phyloP scores from a whole-genome alignment of 1,140 invertebrate species.

The Teleogryllus occipitalis region DNA sequence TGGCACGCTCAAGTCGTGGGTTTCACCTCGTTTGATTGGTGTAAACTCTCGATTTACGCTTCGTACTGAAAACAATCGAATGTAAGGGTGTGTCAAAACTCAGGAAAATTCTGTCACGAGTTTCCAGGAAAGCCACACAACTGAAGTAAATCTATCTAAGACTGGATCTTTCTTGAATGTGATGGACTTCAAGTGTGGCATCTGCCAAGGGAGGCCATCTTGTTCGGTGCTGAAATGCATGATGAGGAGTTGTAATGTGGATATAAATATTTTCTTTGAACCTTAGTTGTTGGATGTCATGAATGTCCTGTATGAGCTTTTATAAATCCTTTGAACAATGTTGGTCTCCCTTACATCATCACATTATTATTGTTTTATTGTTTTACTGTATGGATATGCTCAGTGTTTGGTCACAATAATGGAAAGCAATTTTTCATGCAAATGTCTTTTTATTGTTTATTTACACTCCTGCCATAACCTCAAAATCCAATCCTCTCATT shows the following conservation, averaged over 20 bases:
- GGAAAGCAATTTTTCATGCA: conserved; percentile 31
- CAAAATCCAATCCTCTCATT: no score
- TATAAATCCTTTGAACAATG: conserved; percentile 25
- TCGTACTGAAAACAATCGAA: conserved; percentile 23
- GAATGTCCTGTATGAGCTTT: conserved; percentile 27
- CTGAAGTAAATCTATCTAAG: conserved; percentile 23
- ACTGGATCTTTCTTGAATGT: conserved; percentile 25
- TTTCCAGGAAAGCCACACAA: conserved; percentile 25
- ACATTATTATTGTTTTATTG: conserved; percentile 29
- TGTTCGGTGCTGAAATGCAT: conserved; percentile 24
- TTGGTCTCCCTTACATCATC: conserved; percentile 25
- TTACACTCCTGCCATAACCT: neutral
- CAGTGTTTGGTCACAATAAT: conserved; percentile 33
- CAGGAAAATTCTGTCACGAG: conserved; percentile 24
- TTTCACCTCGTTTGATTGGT: conserved; percentile 24
- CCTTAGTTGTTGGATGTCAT: conserved; percentile 26
- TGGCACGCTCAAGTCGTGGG: conserved; percentile 19
- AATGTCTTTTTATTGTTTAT: conserved; percentile 19
- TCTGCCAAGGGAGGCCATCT: conserved; percentile 24
- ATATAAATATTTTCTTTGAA: conserved; percentile 24
- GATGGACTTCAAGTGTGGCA: conserved; percentile 22
- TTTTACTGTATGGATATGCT: conserved; percentile 32
- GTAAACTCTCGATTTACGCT: conserved; percentile 22
- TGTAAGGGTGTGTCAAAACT: conserved; percentile 23
- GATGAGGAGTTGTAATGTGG: conserved; percentile 18